These are phyloP conservation scores for Melanerpes formicivorus DNA, from an alignment of 2,113 vertebrate species.

Conservation along the genomic window DNA sequence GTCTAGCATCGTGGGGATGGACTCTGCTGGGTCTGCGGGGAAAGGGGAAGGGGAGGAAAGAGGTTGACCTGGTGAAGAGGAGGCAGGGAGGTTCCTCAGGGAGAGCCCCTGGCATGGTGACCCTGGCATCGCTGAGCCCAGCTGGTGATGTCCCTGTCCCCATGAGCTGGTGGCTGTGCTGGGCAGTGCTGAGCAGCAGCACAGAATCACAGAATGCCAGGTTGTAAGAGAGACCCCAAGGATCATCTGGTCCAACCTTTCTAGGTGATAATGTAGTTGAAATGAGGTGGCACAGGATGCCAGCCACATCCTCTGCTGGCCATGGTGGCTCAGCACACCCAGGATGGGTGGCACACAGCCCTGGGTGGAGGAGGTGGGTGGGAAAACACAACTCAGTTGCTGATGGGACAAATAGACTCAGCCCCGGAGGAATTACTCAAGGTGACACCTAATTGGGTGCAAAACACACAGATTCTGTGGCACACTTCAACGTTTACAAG, in stretches of 20 bases:
- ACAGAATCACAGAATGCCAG: no score
- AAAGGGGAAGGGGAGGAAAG: neutral
- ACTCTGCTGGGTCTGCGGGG: constrained; percentile 88
- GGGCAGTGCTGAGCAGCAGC: fast-evolving
- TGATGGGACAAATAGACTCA: constrained; percentile 54
- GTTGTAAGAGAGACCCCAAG: no score
- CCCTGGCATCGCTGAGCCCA: fast-evolving
- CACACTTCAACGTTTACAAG: constrained; percentile 74
- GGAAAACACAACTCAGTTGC: neutral
- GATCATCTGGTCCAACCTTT: no score
- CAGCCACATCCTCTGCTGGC: fast-evolving
- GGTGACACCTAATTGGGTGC: constrained; percentile 77
- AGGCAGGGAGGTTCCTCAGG: fast-evolving
- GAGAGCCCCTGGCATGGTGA: neutral
- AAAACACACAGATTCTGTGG: constrained; percentile 75
- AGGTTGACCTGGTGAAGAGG: fast-evolving
- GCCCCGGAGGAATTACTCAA: constrained; percentile 64
- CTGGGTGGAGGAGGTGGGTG: neutral
- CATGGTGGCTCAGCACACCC: fast-evolving
- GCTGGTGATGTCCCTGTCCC: neutral
- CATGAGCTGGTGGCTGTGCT: neutral
- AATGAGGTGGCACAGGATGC: neutral
- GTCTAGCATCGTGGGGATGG: constrained; percentile 92
- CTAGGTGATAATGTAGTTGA: no score
- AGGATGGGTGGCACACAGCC: neutral